A percentile compares a stretch with the other conserved stretches of the same genome.
These are phyloP conservation scores for Lates japonicus DNA, from an alignment of 2,797 vertebrate species.

Conservation along the genomic window DNA sequence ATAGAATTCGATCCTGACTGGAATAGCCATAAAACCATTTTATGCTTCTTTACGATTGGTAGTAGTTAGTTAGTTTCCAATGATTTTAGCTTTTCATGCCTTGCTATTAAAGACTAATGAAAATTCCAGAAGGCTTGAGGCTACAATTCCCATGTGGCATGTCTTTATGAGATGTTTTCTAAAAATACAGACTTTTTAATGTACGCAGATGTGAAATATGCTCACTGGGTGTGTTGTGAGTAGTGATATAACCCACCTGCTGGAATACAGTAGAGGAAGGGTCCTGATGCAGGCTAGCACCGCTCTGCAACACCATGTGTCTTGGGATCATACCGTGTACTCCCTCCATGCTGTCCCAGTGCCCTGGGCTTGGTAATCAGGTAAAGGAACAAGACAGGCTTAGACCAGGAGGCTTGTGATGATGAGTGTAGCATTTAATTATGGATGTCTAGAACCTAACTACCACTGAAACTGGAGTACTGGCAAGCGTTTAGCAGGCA, in stretches of 20 bases:
- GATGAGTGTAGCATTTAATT: slow-evolving; percentile 9
- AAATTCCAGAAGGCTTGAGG: slow-evolving; percentile 51
- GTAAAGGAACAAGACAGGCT: slow-evolving; percentile 1
- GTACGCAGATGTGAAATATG: slow-evolving; percentile 5
- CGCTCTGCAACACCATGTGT: slow-evolving; percentile 96
- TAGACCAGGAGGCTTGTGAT: background rate
- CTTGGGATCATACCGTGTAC: slow-evolving; percentile 98
- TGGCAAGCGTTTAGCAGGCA: background rate
- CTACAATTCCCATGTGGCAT: slow-evolving; percentile 21
- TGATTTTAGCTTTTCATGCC: slow-evolving; percentile 50
- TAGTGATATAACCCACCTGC: slow-evolving; percentile 87
- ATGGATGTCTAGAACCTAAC: background rate
- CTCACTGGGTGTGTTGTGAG: slow-evolving; percentile 7
- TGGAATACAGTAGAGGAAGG: slow-evolving; percentile 98
- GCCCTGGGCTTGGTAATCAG: slow-evolving; percentile 85
- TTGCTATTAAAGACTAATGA: slow-evolving; percentile 56
- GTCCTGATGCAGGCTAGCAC: slow-evolving; percentile 98
- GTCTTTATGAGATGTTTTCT: slow-evolving; percentile 59
- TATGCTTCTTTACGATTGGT: slow-evolving; percentile 37
- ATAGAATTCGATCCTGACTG: slow-evolving; percentile 58
- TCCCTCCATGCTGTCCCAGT: slow-evolving; percentile 99
- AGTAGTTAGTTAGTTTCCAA: slow-evolving; percentile 29
- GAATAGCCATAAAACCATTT: slow-evolving; percentile 49
- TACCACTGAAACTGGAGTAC: background rate
- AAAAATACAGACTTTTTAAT: slow-evolving; percentile 40